Base-by-base conservation (phyloP, 1,140 invertebrate species). In the Diorhabda elongata region DNA sequence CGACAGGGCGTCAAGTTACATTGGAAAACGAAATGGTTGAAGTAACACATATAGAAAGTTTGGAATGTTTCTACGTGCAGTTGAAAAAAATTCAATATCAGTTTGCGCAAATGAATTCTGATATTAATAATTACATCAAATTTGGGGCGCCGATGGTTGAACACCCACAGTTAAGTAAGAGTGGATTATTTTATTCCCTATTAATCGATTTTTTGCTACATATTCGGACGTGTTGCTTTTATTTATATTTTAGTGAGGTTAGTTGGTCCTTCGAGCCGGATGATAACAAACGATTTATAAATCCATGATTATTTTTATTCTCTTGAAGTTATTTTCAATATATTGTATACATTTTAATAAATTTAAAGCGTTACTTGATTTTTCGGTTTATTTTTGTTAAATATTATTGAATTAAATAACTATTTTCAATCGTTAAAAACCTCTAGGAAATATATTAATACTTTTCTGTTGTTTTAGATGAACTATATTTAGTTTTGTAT, bases 101-200 rank as follows among this genome's bases (percentile, higher is more conserved):
- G 58, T 61, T 73, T 5, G 4, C 9, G 3, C 72, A 71, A 41
- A 58, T 73, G 44, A 73, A 67, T 58, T 42, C 63, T 47, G 69
- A 71, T 7, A 73, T 73, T 42, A 69, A 71, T 42, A 71, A 71
- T 62, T 73, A 69, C 52, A 57, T 73, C 4, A 73, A 71, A 44
- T 64, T 73, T 67, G 69, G 69, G 2, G 69, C 71, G 3, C 43
- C 57, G 58, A 7, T 64, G 6, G 67, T 73, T 3, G 58, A 59
- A 3, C n/a, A 69, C 42, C 69, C 69, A 11, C 58, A 69, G 41
- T 11, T 71, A 9, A 72, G 66, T 68, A 61, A 62, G 64, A 42
- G 44, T 67, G 26, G 26, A 26, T 26, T 26, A 26, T 26, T 26
- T 26, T 26, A 26, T 26, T 26, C 26, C 1, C 26, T 26, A 26